A percentile compares a stretch with the other conserved stretches of the same genome.
phyloP scores from a whole-genome alignment of 2,113 vertebrate species.

The Mormoops blainvillei region DNA sequence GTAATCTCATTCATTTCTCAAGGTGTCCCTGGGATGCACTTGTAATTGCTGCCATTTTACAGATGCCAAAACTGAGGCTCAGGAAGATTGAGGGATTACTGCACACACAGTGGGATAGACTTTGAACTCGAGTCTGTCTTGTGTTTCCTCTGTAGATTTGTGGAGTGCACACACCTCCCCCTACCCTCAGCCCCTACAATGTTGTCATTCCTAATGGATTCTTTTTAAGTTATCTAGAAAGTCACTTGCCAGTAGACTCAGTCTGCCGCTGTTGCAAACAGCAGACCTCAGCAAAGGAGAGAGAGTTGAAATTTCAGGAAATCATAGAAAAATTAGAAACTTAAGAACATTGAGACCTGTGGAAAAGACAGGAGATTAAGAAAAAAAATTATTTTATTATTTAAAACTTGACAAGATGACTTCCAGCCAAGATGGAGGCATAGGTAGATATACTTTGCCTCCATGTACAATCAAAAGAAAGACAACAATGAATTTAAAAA shows the following conservation, averaged over 20 bases:
- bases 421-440: too few relatives aligned
- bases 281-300: not conserved
- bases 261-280: not conserved
- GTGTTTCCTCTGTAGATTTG: not conserved
- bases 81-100: not conserved
- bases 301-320: constrained; percentile 41
- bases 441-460: too few relatives aligned
- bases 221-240: not conserved
- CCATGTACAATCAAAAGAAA: too few relatives aligned
- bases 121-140: not conserved
- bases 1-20: not conserved
- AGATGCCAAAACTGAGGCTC: not conserved
- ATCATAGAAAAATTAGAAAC: constrained; percentile 40
- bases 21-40: not conserved
- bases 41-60: not conserved
- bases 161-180: too few relatives aligned
- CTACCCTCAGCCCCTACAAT: not conserved
- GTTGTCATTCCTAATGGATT: not conserved
- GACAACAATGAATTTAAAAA: too few relatives aligned
- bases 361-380: constrained; percentile 20
- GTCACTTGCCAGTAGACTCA: not conserved
- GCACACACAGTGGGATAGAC: not conserved
- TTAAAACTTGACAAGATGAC: constrained; percentile 39
- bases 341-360: not conserved
- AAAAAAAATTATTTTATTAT: not conserved